phyloP scores from a whole-genome alignment of 2,113 vertebrate species.

The Terrapene triunguis region DNA sequence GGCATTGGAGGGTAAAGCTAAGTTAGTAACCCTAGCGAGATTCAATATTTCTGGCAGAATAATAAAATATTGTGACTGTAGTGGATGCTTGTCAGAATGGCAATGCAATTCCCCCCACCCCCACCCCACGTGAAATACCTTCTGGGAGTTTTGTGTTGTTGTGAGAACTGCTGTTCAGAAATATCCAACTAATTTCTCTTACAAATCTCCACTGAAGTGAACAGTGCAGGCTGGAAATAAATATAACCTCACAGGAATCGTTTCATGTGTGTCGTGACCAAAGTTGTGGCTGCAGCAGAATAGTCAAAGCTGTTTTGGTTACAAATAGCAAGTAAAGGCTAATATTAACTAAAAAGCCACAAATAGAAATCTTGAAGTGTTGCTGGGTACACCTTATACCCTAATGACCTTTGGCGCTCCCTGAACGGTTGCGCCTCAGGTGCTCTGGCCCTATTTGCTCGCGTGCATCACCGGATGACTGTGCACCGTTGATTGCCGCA shows the following conservation, averaged over 20 bases:
- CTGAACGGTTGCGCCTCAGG: too few relatives aligned
- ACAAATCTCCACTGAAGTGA: not conserved
- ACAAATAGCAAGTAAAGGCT: too few relatives aligned
- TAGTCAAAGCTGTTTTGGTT: too few relatives aligned
- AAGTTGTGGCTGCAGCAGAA: too few relatives aligned
- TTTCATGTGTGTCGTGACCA: too few relatives aligned
- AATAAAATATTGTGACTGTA: constrained; percentile 25
- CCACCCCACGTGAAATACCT: not conserved
- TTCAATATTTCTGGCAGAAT: not conserved
- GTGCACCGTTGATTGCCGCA: too few relatives aligned
- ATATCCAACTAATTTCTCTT: not conserved
- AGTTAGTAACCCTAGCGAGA: not conserved
- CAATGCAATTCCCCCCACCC: not conserved
- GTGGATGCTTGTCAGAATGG: constrained; percentile 1
- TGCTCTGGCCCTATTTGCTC: too few relatives aligned
- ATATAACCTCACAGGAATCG: not conserved
- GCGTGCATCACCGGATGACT: too few relatives aligned
- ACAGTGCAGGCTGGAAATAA: constrained; percentile 7
- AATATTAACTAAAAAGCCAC: too few relatives aligned
- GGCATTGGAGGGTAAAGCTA: not conserved
- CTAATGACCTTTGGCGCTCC: too few relatives aligned
- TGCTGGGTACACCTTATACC: too few relatives aligned
- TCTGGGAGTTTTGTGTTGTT: not conserved
- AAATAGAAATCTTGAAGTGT: too few relatives aligned
- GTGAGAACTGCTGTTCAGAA: constrained; percentile 35